Evolutionary conservation across 37 sponge, comb jelly and placozoan genomes (phyloP).

Genomic region (Tethya wilhelma): DNA sequence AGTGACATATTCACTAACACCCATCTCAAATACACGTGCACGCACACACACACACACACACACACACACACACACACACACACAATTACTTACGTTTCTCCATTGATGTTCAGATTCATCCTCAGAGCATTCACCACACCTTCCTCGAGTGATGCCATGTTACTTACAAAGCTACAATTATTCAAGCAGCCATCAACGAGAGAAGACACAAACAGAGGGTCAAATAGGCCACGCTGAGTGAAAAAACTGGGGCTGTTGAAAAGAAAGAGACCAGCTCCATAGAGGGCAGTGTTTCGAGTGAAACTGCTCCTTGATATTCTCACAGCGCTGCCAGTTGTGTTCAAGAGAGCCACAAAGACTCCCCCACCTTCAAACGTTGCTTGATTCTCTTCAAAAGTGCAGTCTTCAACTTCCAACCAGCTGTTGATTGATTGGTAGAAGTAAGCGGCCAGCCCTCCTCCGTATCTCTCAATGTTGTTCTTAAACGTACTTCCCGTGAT

Average conservation of each 20-base stretch:
- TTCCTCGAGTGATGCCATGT: conserved; percentile 14
- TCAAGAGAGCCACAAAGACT: conserved; percentile 56
- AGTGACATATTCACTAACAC: too few relatives aligned
- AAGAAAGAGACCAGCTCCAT: conserved; percentile 56
- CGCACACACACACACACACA: conserved; percentile 20
- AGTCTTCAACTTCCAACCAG: conserved; percentile 26
- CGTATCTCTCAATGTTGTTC: conserved; percentile 62
- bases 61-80: conserved; percentile 18
- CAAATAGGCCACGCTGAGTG: background rate
- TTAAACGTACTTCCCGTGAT: conserved; percentile 42
- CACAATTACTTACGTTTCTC: conserved; percentile 39
- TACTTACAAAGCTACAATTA: conserved; percentile 26
- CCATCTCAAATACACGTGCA: too few relatives aligned
- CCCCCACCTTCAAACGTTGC: conserved; percentile 83
- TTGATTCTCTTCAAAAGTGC: conserved; percentile 50
- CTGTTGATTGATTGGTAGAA: conserved; percentile 33
- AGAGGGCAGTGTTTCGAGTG: conserved; percentile 31
- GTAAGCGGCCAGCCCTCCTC: conserved; percentile 74
- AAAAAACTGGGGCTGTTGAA: conserved; percentile 61
- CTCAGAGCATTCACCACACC: conserved; percentile 59
- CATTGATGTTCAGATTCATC: conserved; percentile 34
- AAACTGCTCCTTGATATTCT: conserved; percentile 23
- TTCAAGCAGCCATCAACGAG: conserved; percentile 23
- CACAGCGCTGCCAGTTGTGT: background rate
- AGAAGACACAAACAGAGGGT: conserved; percentile 12